Conservation (phyloP, 2,113 vertebrate genomes). For the Stictonetta naevosa region DNA sequence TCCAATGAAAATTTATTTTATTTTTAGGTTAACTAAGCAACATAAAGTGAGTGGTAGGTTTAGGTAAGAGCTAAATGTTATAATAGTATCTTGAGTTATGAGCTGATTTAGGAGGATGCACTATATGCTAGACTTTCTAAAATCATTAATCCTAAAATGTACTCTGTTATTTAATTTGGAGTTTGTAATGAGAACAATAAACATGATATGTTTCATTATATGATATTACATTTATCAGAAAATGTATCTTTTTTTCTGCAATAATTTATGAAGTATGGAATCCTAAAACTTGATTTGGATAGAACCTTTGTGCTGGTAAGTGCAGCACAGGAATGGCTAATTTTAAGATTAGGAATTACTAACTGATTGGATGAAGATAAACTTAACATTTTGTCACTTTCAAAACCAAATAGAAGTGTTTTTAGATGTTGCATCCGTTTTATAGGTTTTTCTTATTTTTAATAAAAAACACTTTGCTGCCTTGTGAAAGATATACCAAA, state of each 20-base stretch:
- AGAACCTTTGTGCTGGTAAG: neutral
- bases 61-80: neutral
- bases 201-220: neutral
- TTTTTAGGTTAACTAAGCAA: neutral
- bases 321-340: neutral
- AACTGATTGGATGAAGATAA: neutral
- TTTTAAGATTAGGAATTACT: neutral
- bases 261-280: neutral
- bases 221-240: neutral
- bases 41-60: neutral
- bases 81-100: neutral
- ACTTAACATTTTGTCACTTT: neutral
- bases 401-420: neutral
- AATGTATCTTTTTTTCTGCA: neutral
- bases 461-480: neutral
- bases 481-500: neutral
- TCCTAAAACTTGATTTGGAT: neutral
- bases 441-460: neutral
- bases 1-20: conserved; percentile 39
- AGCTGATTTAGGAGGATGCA: neutral
- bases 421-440: conserved; percentile 1
- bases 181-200: neutral
- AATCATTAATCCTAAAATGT: neutral
- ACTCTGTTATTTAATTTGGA: neutral
- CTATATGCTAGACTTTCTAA: neutral